These are phyloP conservation scores for Drosophila anomalata DNA, from an alignment of 2,888 invertebrate genomes.

Conservation along the genomic window DNA sequence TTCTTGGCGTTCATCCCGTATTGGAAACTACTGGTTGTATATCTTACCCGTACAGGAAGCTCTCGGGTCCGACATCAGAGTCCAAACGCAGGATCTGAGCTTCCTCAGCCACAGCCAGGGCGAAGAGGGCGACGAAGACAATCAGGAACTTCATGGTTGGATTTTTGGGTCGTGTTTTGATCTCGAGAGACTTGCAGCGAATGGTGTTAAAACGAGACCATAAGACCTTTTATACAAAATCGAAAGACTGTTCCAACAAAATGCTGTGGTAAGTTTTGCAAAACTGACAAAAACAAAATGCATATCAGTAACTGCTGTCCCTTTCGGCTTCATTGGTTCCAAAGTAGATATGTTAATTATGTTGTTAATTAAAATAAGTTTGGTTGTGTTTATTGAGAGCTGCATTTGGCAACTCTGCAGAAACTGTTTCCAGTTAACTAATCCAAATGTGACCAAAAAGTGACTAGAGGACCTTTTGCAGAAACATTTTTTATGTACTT, in stretches of 20 bases:
- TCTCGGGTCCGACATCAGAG: constrained; percentile 83
- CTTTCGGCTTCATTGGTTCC: constrained; percentile 1
- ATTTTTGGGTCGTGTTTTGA: constrained; percentile 11
- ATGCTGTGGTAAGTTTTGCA: background rate
- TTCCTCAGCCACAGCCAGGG: constrained; percentile 62
- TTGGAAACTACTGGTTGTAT: too few species aligned
- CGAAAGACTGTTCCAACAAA: background rate
- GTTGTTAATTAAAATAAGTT: constrained; percentile 4
- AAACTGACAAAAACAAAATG: background rate
- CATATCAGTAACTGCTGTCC: background rate
- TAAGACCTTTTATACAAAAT: constrained; percentile 9
- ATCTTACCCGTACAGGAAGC: constrained; percentile 83
- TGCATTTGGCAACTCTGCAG: background rate
- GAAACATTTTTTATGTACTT: background rate
- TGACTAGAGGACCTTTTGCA: background rate
- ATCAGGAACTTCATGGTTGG: constrained; percentile 72
- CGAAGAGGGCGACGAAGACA: constrained; percentile 74
- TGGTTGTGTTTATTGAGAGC: background rate
- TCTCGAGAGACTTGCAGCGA: constrained; percentile 21
- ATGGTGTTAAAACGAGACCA: constrained; percentile 5
- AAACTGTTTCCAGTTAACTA: background rate
- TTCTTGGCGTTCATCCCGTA: too few species aligned
- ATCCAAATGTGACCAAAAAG: background rate
- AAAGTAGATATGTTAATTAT: constrained; percentile 1
- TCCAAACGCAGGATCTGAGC: constrained; percentile 18